Percentiles rank a stretch among this genome's conserved stretches.
phyloP scores from a whole-genome alignment of 1,140 invertebrate genomes.

The Globodera rostochiensis region DNA sequence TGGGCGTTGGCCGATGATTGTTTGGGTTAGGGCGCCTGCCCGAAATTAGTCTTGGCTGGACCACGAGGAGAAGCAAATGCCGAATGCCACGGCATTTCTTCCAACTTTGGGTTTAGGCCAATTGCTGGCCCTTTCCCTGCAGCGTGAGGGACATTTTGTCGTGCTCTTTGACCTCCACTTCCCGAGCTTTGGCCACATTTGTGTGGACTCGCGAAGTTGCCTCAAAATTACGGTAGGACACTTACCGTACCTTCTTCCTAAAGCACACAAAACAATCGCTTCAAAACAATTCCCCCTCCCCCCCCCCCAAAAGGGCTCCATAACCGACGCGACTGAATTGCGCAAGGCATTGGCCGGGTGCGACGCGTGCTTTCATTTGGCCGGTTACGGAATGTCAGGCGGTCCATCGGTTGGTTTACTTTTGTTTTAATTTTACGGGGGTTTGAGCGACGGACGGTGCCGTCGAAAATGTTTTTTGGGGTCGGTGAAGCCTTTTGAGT shows the following conservation, averaged over 20 bases:
- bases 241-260: neutral
- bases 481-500: too few relatives aligned
- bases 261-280: neutral
- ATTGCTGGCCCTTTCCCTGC: slow-evolving; percentile 40
- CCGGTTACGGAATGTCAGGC: slow-evolving; percentile 50
- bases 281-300: slow-evolving; percentile 15
- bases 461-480: too few relatives aligned
- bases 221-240: slow-evolving; percentile 26
- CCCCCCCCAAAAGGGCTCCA: slow-evolving; percentile 37
- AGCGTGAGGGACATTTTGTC: slow-evolving; percentile 47
- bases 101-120: slow-evolving; percentile 35
- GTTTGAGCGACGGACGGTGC: too few relatives aligned
- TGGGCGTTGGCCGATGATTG: too few relatives aligned
- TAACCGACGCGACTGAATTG: slow-evolving; percentile 32
- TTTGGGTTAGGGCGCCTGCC: too few relatives aligned
- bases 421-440: slow-evolving; percentile 12
- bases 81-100: neutral
- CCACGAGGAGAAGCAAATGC: too few relatives aligned
- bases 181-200: slow-evolving; percentile 38
- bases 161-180: slow-evolving; percentile 50
- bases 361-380: slow-evolving; percentile 54
- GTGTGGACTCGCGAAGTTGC: slow-evolving; percentile 27
- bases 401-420: slow-evolving; percentile 43
- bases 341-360: slow-evolving; percentile 40
- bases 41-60: too few relatives aligned